Percentiles rank a stretch among this genome's conserved stretches.
Conservation (phyloP, 2,797 vertebrate species). For the Rousettus madagascariensis region DNA sequence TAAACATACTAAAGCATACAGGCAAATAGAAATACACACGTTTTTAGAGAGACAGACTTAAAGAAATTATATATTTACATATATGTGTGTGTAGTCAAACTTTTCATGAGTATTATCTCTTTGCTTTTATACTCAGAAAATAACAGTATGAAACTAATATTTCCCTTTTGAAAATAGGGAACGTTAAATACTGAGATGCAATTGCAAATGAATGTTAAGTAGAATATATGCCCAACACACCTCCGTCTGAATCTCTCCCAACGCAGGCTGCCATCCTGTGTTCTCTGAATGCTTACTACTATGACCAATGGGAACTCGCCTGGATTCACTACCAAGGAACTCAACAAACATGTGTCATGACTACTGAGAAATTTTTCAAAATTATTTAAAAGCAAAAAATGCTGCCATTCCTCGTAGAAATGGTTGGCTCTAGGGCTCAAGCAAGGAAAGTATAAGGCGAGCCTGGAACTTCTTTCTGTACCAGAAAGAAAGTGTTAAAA, state of each 20-base stretch:
- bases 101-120: background rate
- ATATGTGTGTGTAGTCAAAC: background rate
- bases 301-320: fast-evolving
- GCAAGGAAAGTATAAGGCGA: background rate
- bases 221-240: fast-evolving
- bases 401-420: background rate
- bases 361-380: background rate
- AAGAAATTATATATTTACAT: background rate
- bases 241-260: background rate
- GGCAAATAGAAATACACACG: background rate
- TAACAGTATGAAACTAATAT: background rate
- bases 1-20: background rate
- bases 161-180: background rate
- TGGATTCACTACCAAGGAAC: background rate
- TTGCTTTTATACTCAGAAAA: background rate
- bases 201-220: background rate
- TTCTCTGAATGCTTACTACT: fast-evolving
- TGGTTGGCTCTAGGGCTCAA: background rate
- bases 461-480: background rate
- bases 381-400: background rate
- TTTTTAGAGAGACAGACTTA: background rate
- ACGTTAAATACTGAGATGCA: background rate
- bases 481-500: background rate
- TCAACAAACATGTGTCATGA: background rate
- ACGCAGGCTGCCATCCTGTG: fast-evolving